Conservation (phyloP, 2,888 invertebrate species). For the Acanthosoma haemorrhoidale region DNA sequence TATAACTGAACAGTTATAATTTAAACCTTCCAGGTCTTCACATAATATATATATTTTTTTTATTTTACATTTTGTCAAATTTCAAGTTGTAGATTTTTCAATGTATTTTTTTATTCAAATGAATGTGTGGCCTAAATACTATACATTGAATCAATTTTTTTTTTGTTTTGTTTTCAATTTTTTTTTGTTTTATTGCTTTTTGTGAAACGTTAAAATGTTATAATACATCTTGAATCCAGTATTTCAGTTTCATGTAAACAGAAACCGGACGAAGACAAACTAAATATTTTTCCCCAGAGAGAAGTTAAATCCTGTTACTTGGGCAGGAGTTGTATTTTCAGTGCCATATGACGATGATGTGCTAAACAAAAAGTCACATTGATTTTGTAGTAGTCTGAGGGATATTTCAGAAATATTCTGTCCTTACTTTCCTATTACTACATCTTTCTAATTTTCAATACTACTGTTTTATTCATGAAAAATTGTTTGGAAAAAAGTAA, state of each 20-base stretch:
- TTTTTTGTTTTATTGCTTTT: too few species aligned
- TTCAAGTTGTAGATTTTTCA: constrained; percentile 30
- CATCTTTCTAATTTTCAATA: constrained; percentile 8
- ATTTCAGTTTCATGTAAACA: not conserved
- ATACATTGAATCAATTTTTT: constrained; percentile 10
- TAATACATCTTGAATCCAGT: not conserved
- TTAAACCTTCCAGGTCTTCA: constrained; percentile 28
- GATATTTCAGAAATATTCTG: not conserved
- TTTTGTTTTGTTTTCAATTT: not conserved
- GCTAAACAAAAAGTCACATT: not conserved
- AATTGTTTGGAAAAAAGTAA: constrained; percentile 8
- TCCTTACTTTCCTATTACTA: constrained; percentile 9
- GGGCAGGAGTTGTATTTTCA: not conserved
- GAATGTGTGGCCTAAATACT: constrained; percentile 32
- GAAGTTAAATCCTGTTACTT: not conserved
- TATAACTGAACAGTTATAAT: constrained; percentile 4
- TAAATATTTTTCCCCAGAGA: not conserved
- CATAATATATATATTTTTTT: constrained; percentile 27
- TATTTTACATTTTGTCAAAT: constrained; percentile 28
- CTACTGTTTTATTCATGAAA: not conserved
- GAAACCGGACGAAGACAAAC: not conserved
- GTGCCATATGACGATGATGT: constrained; percentile 16
- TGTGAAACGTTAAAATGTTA: not conserved
- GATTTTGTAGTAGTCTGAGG: not conserved
- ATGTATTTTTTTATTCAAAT: constrained; percentile 33